phyloP scores from a whole-genome alignment of 1,140 invertebrate species.

The Drosophila insularis region DNA sequence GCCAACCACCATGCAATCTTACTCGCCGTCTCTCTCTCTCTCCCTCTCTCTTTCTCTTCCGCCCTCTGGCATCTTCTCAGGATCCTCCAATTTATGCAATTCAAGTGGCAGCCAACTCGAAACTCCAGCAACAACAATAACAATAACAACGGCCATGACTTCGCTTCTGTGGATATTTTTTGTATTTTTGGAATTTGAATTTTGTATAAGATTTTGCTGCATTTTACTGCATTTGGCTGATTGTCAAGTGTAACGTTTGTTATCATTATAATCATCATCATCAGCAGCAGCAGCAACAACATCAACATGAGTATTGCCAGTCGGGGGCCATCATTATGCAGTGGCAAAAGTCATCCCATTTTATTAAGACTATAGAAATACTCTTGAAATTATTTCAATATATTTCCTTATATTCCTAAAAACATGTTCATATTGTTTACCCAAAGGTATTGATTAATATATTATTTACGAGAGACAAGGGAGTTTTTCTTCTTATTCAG shows the following conservation, averaged over 20 bases:
- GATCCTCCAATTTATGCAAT: slow-evolving; percentile 74
- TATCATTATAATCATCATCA: slow-evolving; percentile 68
- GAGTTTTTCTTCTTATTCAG: too few species aligned
- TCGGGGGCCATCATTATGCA: neutral
- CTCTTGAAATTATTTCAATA: neutral
- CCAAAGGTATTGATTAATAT: too few species aligned
- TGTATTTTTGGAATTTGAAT: slow-evolving; percentile 43
- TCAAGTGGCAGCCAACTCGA: slow-evolving; percentile 70
- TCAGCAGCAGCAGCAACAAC: slow-evolving; percentile 7
- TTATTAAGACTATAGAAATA: neutral
- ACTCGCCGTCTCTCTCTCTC: neutral
- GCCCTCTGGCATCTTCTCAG: slow-evolving; percentile 46
- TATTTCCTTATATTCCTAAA: too few species aligned
- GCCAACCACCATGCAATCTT: slow-evolving; percentile 8
- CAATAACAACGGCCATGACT: slow-evolving; percentile 18
- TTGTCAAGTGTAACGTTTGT: slow-evolving; percentile 68
- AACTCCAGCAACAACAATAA: slow-evolving; percentile 54
- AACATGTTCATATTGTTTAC: too few species aligned
- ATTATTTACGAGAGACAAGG: too few species aligned
- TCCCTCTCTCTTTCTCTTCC: neutral
- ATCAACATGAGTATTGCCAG: slow-evolving; percentile 25
- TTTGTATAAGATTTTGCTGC: slow-evolving; percentile 51
- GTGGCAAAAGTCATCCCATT: neutral
- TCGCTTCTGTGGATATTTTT: slow-evolving; percentile 41
- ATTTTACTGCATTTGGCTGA: slow-evolving; percentile 57